These are phyloP conservation scores for Brenthis hecate DNA, from an alignment of 2,888 invertebrate genomes.

Conservation along the genomic window DNA sequence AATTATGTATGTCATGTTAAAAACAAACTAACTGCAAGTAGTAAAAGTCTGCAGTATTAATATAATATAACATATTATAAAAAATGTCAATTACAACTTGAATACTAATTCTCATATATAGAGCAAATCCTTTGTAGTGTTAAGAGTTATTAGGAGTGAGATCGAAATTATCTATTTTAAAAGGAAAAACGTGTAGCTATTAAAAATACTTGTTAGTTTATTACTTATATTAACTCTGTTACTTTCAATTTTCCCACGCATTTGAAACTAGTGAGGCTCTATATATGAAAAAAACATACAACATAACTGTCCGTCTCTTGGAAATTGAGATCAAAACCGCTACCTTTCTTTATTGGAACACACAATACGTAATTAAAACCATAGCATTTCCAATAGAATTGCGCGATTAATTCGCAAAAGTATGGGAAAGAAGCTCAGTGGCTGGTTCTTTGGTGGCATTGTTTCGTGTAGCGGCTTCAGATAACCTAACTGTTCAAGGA, in stretches of 20 bases:
- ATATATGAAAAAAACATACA: slow-evolving; percentile 8
- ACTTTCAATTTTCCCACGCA: slow-evolving; percentile 9
- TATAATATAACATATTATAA: too few relatives aligned
- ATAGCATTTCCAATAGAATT: slow-evolving; percentile 21
- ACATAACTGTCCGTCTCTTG: slow-evolving; percentile 9
- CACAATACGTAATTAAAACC: slow-evolving; percentile 23
- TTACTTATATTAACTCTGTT: too few relatives aligned
- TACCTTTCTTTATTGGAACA: slow-evolving; percentile 3
- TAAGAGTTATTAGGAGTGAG: too few relatives aligned
- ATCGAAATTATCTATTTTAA: too few relatives aligned
- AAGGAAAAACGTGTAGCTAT: too few relatives aligned
- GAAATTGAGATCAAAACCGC: slow-evolving; percentile 15
- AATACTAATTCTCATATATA: too few relatives aligned
- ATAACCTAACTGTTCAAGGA: slow-evolving; percentile 4
- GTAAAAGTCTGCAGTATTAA: neutral
- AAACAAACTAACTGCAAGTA: neutral
- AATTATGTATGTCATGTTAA: neutral
- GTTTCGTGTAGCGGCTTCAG: neutral
- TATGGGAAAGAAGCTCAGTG: slow-evolving; percentile 6
- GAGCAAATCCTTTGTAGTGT: too few relatives aligned
- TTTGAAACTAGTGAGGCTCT: too few relatives aligned
- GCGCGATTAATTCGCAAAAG: slow-evolving; percentile 4
- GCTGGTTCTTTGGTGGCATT: neutral
- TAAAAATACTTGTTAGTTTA: too few relatives aligned
- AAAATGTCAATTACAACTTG: too few relatives aligned